Base-by-base conservation (phyloP, 1,140 invertebrate species). In the Drosophila grimshawi region DNA sequence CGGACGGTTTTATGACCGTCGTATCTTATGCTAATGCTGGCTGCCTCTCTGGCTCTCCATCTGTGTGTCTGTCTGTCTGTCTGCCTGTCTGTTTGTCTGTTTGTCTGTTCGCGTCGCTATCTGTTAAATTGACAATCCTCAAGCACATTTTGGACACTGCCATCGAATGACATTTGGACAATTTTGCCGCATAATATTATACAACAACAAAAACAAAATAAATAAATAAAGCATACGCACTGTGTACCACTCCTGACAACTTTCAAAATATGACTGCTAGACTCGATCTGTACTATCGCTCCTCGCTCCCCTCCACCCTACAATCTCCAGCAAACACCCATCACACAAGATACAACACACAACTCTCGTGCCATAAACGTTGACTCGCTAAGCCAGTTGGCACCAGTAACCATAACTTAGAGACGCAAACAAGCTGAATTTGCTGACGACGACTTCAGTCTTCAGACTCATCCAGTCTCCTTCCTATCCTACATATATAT, bases 351-450 rank as follows among this genome's bases (percentile, higher is more conserved):
- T 29, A 19, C 6, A 29, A 30, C 29, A 7, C 6, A 6, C 48
- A 10, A 6, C 7, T 52, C 45, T 19, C 37, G 6, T 59, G 52
- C 39, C 2, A n/a, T n/a, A 43, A 43, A 72, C 69, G 83, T 80
- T 74, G 77, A 88, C 77, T 88, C 80, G 80, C 85, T 88, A 89
- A 88, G 85, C 85, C 85, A 89, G 85, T 89, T 89, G 80, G 80
- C 80, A 89, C 60, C 85, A 89, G 85, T 89, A 85, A 83, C 85
- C 88, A 88, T 88, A 88, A 88, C 85, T 88, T 88, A 89, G 76
- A 60, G 89, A 76, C 73, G 85, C 85, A 80, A 89, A 89, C 85
- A 88, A 85, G 85, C 70, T 71, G 77, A 89, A 85, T 79, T 78
- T 88, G 85, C 85, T 83, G 80, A 82, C 52, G 55, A 55, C 65